These are phyloP conservation scores for Cenopis cana DNA, from an alignment of 2,888 invertebrate genomes.

Conservation along the genomic window DNA sequence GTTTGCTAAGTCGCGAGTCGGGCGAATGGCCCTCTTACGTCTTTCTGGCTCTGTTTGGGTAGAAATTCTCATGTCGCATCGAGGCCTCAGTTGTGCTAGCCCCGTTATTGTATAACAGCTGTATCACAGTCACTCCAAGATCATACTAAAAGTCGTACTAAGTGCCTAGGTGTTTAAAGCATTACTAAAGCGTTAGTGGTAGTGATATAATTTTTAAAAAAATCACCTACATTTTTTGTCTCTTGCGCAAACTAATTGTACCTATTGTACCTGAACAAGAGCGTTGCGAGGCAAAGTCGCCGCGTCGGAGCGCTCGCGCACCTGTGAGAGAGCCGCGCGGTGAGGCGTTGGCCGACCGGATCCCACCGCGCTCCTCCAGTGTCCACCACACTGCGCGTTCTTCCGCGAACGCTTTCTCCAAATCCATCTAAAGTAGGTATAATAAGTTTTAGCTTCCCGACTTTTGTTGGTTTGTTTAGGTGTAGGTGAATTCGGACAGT, in stretches of 20 bases:
- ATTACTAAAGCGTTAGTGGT: neutral
- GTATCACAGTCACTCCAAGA: neutral
- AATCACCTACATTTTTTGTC: constrained; percentile 29
- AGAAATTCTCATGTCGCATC: neutral
- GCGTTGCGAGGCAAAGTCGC: constrained; percentile 90
- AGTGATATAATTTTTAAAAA: neutral
- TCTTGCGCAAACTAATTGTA: constrained; percentile 31
- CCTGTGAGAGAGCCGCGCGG: constrained; percentile 92
- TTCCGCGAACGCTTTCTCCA: constrained; percentile 93
- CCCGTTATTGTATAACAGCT: neutral
- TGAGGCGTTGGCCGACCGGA: constrained; percentile 91
- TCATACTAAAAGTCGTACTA: neutral
- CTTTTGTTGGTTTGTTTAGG: neutral
- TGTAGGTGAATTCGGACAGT: neutral
- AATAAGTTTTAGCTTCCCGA: neutral
- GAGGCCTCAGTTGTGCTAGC: neutral
- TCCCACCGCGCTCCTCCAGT: constrained; percentile 90
- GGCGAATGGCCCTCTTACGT: neutral
- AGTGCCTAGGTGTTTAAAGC: neutral
- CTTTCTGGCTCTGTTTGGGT: neutral
- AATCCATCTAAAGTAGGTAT: constrained; percentile 84
- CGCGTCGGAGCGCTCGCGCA: constrained; percentile 87
- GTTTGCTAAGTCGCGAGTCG: neutral
- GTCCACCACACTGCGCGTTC: constrained; percentile 96
- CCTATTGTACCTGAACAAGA: constrained; percentile 86